phyloP scores from a whole-genome alignment of 2,113 vertebrate species.

The Chlorodrepanis virens region DNA sequence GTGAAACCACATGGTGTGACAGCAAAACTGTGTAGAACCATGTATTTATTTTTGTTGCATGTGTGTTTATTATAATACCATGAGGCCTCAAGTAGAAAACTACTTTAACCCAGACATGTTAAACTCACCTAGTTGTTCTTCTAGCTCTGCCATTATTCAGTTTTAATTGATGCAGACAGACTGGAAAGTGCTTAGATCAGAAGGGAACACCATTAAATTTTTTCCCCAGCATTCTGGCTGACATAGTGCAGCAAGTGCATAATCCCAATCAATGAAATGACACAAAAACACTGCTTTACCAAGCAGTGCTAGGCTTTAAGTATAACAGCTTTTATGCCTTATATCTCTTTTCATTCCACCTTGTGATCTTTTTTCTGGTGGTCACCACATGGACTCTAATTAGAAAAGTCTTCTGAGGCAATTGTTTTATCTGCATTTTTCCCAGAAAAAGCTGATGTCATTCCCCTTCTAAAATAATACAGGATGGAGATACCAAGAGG shows the following conservation, averaged over 20 bases:
- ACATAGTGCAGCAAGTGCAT: background rate
- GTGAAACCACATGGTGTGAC: background rate
- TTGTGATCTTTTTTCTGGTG: background rate
- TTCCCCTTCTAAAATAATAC: background rate
- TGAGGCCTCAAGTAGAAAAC: background rate
- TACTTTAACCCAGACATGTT: background rate
- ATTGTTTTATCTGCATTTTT: background rate
- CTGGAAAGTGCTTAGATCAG: background rate
- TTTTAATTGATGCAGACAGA: background rate
- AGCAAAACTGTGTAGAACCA: background rate
- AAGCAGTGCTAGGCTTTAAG: background rate
- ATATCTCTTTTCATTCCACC: background rate
- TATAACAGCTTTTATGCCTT: background rate
- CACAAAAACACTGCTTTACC: background rate
- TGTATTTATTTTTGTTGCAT: background rate
- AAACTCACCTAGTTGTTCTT: background rate
- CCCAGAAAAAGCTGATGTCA: background rate
- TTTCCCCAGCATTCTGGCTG: background rate
- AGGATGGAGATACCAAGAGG: background rate
- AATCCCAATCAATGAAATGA: background rate
- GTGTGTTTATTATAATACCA: background rate
- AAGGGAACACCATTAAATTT: background rate
- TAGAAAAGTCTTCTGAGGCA: background rate
- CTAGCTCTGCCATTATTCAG: background rate
- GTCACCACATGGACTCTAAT: background rate